Evolutionary conservation across 1,140 invertebrate genomes (phyloP).

Genomic region (Antheraea mylitta): DNA sequence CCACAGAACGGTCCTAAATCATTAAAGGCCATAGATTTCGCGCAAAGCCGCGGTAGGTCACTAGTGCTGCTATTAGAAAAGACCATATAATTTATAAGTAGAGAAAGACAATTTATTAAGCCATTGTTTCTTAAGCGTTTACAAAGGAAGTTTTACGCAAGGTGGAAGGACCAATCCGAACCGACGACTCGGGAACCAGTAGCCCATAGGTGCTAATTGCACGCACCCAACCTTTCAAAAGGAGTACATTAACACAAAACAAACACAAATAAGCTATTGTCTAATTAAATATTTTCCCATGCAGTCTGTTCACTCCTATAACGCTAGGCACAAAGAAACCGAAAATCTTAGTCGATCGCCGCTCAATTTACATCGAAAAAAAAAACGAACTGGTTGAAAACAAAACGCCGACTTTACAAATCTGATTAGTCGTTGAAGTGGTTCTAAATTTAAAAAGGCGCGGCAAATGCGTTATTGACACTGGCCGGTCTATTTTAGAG

Average conservation of each 20-base stretch:
- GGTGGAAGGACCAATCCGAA: constrained; percentile 10
- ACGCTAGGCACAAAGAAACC: constrained; percentile 53
- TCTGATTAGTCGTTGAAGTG: constrained; percentile 71
- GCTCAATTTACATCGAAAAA: constrained; percentile 44
- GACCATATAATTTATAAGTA: no score
- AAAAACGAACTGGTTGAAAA: constrained; percentile 22
- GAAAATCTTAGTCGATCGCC: constrained; percentile 38
- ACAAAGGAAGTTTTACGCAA: neutral
- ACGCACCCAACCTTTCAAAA: constrained; percentile 59
- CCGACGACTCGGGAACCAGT: constrained; percentile 36
- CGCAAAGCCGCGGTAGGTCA: no score
- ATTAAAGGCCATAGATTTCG: no score
- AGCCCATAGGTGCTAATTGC: constrained; percentile 68
- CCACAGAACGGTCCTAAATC: no score
- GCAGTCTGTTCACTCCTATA: constrained; percentile 38
- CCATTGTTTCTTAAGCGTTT: no score
- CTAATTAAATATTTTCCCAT: constrained; percentile 78
- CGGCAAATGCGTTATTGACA: constrained; percentile 55
- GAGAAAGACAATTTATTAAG: no score
- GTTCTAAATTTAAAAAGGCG: constrained; percentile 72
- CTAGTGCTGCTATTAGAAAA: no score
- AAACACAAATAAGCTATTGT: constrained; percentile 76
- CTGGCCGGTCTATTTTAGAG: constrained; percentile 47
- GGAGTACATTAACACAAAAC: constrained; percentile 73
- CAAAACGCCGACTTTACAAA: constrained; percentile 61